Conservation (phyloP, 2,888 invertebrate species). For the Lepidocyrtoides sp. region DNA sequence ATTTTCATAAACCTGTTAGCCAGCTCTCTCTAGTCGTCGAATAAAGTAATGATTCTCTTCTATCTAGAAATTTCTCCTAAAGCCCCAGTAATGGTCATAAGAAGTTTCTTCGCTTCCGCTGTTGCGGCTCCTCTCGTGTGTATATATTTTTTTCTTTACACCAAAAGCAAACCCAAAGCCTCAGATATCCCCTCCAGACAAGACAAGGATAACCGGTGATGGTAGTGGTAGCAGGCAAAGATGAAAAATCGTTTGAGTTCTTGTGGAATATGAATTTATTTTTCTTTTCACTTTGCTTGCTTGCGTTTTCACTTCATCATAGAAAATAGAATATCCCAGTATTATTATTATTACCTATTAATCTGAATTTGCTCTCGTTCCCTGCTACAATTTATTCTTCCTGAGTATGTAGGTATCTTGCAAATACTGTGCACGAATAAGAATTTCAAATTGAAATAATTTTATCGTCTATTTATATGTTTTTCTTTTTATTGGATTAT, state of each 20-base stretch:
- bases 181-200: constrained; percentile 62
- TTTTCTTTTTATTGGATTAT: background rate
- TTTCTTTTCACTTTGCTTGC: constrained; percentile 43
- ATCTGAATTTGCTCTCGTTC: background rate
- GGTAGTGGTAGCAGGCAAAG: constrained; percentile 23
- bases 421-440: background rate
- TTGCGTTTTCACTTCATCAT: background rate
- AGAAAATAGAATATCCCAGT: background rate
- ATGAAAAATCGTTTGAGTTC: constrained; percentile 67
- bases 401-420: background rate
- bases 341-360: constrained; percentile 9
- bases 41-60: constrained; percentile 60
- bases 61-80: constrained; percentile 36
- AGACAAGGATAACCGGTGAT: constrained; percentile 26
- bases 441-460: background rate
- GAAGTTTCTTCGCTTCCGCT: constrained; percentile 36
- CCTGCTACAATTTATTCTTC: background rate
- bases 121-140: background rate
- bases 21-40: constrained; percentile 11
- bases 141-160: constrained; percentile 18
- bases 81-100: constrained; percentile 50
- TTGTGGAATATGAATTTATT: constrained; percentile 36
- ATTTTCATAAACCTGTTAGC: constrained; percentile 49
- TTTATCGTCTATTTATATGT: background rate
- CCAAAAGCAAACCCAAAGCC: too few relatives aligned